A percentile compares a stretch with the other conserved stretches of the same genome.
These are phyloP conservation scores for Xylocampa areola DNA, from an alignment of 2,888 invertebrate genomes.

Conservation along the genomic window DNA sequence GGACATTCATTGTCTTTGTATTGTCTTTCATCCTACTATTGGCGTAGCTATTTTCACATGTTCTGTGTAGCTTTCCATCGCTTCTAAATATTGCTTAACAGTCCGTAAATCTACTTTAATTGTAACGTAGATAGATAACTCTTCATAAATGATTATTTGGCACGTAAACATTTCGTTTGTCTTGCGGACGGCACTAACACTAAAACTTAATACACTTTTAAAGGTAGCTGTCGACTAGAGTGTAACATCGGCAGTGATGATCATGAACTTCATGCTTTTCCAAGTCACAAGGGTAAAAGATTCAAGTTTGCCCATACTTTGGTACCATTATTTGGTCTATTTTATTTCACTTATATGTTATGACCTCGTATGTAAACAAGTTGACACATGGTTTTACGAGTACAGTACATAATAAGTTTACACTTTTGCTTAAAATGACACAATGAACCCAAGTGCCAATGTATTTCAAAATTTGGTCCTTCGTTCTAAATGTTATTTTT, in stretches of 20 bases:
- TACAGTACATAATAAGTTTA: no score
- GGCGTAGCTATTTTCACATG: no score
- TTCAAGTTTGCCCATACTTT: constrained; percentile 26
- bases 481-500: no score
- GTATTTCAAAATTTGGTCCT: no score
- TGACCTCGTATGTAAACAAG: no score
- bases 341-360: no score
- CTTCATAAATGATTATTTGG: constrained; percentile 74
- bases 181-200: constrained; percentile 82
- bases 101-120: constrained; percentile 39
- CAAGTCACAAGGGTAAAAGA: neutral
- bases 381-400: no score
- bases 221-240: constrained; percentile 25
- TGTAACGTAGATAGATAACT: constrained; percentile 47
- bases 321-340: no score
- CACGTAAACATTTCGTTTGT: constrained; percentile 79
- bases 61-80: no score
- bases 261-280: neutral
- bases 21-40: neutral
- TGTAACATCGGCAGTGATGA: constrained; percentile 8
- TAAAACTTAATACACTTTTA: constrained; percentile 56
- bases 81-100: neutral
- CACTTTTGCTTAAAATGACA: no score
- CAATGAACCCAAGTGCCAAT: no score
- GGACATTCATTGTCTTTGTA: neutral